A percentile compares a stretch with the other conserved stretches of the same genome.
These are phyloP conservation scores for Mesitornis unicolor DNA, from an alignment of 2,113 vertebrate genomes.

Conservation along the genomic window DNA sequence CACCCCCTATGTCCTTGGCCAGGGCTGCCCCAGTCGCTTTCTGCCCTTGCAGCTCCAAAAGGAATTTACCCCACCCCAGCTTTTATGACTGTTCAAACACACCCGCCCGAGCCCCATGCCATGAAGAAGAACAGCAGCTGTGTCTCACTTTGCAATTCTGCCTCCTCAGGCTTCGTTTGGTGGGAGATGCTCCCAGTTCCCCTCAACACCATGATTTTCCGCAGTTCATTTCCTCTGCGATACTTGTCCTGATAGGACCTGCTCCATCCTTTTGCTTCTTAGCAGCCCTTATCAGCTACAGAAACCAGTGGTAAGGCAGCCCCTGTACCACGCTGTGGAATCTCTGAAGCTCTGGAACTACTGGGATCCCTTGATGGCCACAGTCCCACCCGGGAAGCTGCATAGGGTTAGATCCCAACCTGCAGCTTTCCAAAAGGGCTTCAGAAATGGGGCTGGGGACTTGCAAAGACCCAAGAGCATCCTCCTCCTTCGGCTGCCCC, in stretches of 20 bases:
- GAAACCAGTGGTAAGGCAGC: not conserved
- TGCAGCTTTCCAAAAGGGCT: not conserved
- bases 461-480: too few relatives aligned
- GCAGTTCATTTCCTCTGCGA: not conserved
- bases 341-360: not conserved
- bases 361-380: fast-evolving
- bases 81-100: not conserved
- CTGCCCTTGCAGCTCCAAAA: not conserved
- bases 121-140: not conserved
- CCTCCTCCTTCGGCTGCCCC: fast-evolving
- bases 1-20: not conserved
- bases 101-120: fast-evolving
- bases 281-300: not conserved
- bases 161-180: not conserved
- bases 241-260: not conserved
- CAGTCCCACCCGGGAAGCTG: not conserved
- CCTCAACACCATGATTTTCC: fast-evolving
- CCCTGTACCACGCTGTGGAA: not conserved
- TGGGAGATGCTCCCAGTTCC: not conserved
- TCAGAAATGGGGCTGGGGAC: not conserved
- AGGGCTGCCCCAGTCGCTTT: not conserved
- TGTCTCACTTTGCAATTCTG: not conserved
- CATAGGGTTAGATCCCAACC: not conserved
- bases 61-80: not conserved
- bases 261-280: not conserved